These are phyloP conservation scores for Acridotheres tristis DNA, from an alignment of 2,797 vertebrate genomes.

Conservation along the genomic window DNA sequence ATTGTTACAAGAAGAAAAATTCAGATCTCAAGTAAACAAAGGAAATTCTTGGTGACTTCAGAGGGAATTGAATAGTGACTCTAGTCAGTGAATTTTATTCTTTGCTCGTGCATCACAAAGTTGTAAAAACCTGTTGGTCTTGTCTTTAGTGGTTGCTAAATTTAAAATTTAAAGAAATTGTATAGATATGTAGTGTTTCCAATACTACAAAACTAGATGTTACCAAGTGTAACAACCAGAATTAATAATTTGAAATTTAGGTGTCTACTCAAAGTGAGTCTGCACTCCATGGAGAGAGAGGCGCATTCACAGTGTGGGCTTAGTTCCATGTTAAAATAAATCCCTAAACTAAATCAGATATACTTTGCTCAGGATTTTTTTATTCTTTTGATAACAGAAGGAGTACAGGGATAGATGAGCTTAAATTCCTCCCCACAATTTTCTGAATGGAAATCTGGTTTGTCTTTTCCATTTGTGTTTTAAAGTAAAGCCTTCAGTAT, in stretches of 20 bases:
- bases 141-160: not conserved
- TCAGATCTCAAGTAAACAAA: not conserved
- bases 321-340: not conserved
- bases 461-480: slow-evolving; percentile 2
- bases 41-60: not conserved
- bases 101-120: not conserved
- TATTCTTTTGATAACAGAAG: not conserved
- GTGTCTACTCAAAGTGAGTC: not conserved
- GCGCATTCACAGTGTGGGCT: not conserved
- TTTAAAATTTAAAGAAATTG: slow-evolving; percentile 2
- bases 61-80: not conserved
- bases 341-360: not conserved
- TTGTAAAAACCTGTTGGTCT: not conserved
- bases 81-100: not conserved
- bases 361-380: not conserved
- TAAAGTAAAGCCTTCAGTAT: not conserved
- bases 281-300: not conserved
- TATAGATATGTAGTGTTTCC: not conserved
- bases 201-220: not conserved
- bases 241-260: not conserved
- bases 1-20: not conserved
- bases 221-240: not conserved
- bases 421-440: not conserved
- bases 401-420: not conserved
- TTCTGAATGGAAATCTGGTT: slow-evolving; percentile 7